Base-by-base conservation (phyloP, 2,888 invertebrate species). In the Caradrina clavipalpis region DNA sequence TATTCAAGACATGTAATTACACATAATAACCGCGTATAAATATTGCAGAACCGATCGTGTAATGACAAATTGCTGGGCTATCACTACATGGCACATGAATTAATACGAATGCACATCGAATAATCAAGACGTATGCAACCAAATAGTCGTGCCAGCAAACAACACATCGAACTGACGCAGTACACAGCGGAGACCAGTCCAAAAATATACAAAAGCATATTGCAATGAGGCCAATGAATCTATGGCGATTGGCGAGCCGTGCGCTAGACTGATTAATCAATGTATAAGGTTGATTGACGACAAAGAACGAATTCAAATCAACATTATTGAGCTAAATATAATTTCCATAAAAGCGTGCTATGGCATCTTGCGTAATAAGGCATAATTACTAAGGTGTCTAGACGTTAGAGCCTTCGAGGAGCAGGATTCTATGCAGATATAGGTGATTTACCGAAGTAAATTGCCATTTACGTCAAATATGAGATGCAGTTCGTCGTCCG, bases 161-260 rank as follows among this genome's bases (percentile, higher is more conserved):
- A 80, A 76, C 77, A 71, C 68, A 73, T 60, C 81, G 73, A 63
- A 61, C 61, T 86, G 87, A 89, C 86, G 91, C 87, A 83, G 88
- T 87, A 79, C 59, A 42, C 51, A 87, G 87, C 86, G 81, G 86
- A 89, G 88, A 86, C 82, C 84, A 83, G 75, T 89, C 93, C 90
- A 89, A 92, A 94, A 93, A 93, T 93, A 93, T 76, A 85, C 85
- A 79, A 85, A 82, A 83, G 77, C 77, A 76, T 81, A 86, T 80
- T 84, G 80, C 81, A 84, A 79, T 78, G 81, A 76, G 77, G 76
- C 83, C 85, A 82, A 76, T 79, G 76, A 85, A 80, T 76, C 85
- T 80, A 82, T 80, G 74, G 76, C 65, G 61, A 76, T 79, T 78
- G 72, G 73, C 65, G 59, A 76, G 68, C 50, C 26, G 53, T 67